Conservation (phyloP, 1,140 invertebrate species). For the Halotydeus destructor region DNA sequence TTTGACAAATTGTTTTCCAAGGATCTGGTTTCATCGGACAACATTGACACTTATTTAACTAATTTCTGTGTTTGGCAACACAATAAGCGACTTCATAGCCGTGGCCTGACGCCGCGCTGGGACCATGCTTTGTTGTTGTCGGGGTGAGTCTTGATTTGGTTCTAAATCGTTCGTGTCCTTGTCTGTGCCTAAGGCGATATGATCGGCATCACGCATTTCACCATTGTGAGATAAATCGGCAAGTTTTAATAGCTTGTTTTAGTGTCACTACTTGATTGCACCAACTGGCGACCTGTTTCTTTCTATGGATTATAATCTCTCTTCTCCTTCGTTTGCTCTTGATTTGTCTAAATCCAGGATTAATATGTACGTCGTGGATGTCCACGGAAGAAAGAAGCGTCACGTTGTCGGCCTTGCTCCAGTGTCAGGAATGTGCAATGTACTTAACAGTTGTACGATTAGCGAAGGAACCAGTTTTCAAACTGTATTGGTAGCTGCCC, state of each 20-base stretch:
- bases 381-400: slow-evolving; percentile 16
- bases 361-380: slow-evolving; percentile 19
- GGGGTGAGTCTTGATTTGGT: slow-evolving; percentile 39
- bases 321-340: not conserved
- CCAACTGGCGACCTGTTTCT: not conserved
- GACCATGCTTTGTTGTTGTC: slow-evolving; percentile 40
- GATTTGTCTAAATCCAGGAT: slow-evolving; percentile 14
- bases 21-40: slow-evolving; percentile 17
- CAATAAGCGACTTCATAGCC: slow-evolving; percentile 31
- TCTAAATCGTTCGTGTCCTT: not conserved
- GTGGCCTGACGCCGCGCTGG: slow-evolving; percentile 29
- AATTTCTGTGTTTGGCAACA: slow-evolving; percentile 41
- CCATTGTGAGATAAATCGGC: not conserved
- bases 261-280: not conserved
- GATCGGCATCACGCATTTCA: not conserved
- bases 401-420: slow-evolving; percentile 31
- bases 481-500: slow-evolving; percentile 38
- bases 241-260: not conserved
- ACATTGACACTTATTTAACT: slow-evolving; percentile 38
- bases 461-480: slow-evolving; percentile 42
- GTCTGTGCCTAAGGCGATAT: not conserved
- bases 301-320: not conserved
- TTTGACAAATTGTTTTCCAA: slow-evolving; percentile 4
- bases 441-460: slow-evolving; percentile 37
- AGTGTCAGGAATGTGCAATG: slow-evolving; percentile 39